These are phyloP conservation scores for Strigamia crassipes DNA, from an alignment of 2,888 invertebrate genomes.

Conservation along the genomic window DNA sequence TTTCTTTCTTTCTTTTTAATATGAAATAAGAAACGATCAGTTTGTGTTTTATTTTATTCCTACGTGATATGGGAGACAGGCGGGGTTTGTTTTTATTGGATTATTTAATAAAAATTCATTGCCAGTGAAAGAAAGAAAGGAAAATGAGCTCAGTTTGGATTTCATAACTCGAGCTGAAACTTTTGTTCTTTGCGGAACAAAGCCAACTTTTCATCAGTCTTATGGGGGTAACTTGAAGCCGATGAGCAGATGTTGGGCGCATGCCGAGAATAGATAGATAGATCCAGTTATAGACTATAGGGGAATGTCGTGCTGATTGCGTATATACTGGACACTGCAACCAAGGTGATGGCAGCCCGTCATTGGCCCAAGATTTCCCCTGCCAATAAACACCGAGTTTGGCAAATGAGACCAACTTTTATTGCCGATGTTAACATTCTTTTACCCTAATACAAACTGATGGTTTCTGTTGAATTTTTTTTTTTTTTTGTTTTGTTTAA, in stretches of 20 bases:
- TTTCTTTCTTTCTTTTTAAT: background rate
- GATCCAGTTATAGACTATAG: slow-evolving; percentile 12
- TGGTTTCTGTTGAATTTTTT: background rate
- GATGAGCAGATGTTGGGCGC: slow-evolving; percentile 16
- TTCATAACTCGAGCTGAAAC: background rate
- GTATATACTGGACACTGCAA: slow-evolving; percentile 14
- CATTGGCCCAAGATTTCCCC: slow-evolving; percentile 27
- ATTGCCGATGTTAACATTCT: background rate
- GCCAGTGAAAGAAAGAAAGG: background rate
- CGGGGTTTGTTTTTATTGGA: background rate
- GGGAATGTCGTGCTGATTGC: slow-evolving; percentile 40
- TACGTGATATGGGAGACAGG: no score
- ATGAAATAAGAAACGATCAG: background rate
- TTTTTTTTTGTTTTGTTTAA: no score
- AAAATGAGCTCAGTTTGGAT: background rate
- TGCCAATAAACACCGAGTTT: background rate
- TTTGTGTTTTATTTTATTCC: background rate
- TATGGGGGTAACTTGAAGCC: slow-evolving; percentile 7
- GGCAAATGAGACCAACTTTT: background rate
- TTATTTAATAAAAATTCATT: background rate
- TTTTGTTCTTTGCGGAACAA: background rate
- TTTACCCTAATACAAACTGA: background rate
- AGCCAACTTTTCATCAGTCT: slow-evolving; percentile 27
- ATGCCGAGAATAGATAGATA: slow-evolving; percentile 31
- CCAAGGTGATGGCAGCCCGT: slow-evolving; percentile 26